Conservation (phyloP, 2,113 vertebrate species). For the Eulemur rufifrons region DNA sequence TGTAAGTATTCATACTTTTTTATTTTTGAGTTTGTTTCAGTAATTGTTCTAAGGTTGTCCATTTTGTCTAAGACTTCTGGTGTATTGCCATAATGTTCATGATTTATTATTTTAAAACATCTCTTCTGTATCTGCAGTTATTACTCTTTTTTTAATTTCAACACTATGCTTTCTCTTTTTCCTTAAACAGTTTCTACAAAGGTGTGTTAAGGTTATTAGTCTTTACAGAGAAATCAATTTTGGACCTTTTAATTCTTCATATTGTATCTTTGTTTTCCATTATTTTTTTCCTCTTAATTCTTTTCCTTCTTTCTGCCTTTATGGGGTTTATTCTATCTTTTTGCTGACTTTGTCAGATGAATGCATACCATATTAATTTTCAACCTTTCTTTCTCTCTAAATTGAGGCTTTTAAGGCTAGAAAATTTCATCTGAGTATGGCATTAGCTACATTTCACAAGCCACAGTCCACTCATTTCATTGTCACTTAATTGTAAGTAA, state of each 20-base stretch:
- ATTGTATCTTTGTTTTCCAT: no score
- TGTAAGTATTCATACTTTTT: neutral
- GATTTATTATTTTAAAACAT: neutral
- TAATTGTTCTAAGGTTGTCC: neutral
- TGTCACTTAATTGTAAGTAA: neutral
- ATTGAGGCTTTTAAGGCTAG: neutral
- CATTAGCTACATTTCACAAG: neutral
- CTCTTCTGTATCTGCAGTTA: neutral
- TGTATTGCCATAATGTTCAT: neutral
- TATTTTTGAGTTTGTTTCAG: neutral
- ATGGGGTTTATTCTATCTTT: neutral
- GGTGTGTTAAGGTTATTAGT: neutral
- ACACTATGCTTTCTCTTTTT: neutral
- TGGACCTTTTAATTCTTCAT: neutral
- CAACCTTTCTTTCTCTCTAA: neutral
- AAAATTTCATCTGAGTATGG: neutral
- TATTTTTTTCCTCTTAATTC: no score
- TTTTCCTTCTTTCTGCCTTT: neutral
- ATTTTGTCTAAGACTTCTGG: neutral
- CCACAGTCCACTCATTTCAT: neutral
- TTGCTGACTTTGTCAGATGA: neutral
- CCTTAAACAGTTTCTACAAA: neutral
- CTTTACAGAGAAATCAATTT: neutral
- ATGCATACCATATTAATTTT: neutral
- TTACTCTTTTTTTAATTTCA: neutral